Conservation (phyloP, 2,797 vertebrate species). For the Meda fulgida region DNA sequence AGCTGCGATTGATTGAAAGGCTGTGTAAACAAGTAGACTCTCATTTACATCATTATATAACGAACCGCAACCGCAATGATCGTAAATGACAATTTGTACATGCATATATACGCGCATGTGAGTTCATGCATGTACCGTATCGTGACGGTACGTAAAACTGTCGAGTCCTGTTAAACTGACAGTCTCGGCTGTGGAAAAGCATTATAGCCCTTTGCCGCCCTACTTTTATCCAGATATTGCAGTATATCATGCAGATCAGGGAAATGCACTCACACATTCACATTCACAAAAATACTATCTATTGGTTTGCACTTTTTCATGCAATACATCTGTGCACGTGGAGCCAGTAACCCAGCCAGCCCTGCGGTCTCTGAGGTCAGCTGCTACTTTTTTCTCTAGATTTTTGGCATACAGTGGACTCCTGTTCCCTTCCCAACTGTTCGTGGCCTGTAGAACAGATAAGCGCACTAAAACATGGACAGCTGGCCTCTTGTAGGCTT, state of each 20-base stretch:
- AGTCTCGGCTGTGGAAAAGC: neutral
- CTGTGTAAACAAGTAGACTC: neutral
- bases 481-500: conserved; percentile 53
- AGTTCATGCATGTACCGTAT: conserved; percentile 10
- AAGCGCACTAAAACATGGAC: conserved; percentile 55
- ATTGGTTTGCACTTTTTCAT: neutral
- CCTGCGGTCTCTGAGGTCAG: conserved; percentile 40
- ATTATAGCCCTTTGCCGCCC: neutral
- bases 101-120: neutral
- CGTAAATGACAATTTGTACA: conserved; percentile 23
- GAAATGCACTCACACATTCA: neutral
- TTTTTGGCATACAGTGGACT: conserved; percentile 59
- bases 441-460: conserved; percentile 59
- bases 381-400: conserved; percentile 39
- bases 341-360: conserved; percentile 32
- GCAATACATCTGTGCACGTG: neutral
- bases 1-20: conserved; percentile 8
- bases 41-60: conserved; percentile 26
- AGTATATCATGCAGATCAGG: neutral
- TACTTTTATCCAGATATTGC: conserved; percentile 22
- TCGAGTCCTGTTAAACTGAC: conserved; percentile 20
- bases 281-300: neutral
- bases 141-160: neutral
- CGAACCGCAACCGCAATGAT: neutral
- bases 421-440: conserved; percentile 66